Percentiles rank a stretch among this genome's conserved stretches.
Conservation (phyloP, 2,888 invertebrate genomes). For the Leucania comma region DNA sequence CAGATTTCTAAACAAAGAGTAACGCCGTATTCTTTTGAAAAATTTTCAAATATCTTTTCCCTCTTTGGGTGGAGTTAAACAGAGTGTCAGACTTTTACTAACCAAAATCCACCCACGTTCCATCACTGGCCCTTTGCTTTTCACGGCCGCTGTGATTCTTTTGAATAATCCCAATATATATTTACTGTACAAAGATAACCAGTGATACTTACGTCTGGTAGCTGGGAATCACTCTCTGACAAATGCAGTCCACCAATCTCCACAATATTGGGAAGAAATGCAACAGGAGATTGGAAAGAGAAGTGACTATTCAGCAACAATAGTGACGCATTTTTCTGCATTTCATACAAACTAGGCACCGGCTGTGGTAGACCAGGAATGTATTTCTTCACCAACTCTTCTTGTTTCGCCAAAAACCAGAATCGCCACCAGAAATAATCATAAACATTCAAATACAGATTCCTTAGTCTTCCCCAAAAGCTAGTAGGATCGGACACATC, state of each 20-base stretch:
- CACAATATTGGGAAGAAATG: slow-evolving; percentile 12
- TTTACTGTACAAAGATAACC: too few relatives aligned
- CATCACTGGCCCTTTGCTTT: too few relatives aligned
- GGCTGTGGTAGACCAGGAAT: slow-evolving; percentile 2
- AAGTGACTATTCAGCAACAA: slow-evolving; percentile 6
- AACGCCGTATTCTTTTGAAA: too few relatives aligned
- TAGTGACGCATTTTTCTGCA: slow-evolving; percentile 3
- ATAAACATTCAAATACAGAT: background rate
- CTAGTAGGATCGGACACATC: slow-evolving; percentile 4
- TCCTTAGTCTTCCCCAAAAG: slow-evolving; percentile 1
- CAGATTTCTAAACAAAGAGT: too few relatives aligned
- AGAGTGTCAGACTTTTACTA: too few relatives aligned
- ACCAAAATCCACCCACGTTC: too few relatives aligned
- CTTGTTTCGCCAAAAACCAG: slow-evolving; percentile 11
- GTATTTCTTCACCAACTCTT: slow-evolving; percentile 4
- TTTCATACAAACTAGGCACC: background rate
- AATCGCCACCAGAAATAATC: slow-evolving; percentile 14
- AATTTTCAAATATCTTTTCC: too few relatives aligned
- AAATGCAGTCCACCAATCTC: slow-evolving; percentile 11
- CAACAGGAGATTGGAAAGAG: slow-evolving; percentile 8
- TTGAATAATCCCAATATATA: too few relatives aligned
- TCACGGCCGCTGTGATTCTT: too few relatives aligned
- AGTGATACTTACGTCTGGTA: slow-evolving; percentile 1
- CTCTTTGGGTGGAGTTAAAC: too few relatives aligned
- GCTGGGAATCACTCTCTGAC: slow-evolving; percentile 4